These are phyloP conservation scores for Myocastor coypus DNA, from an alignment of 2,113 vertebrate species.

Conservation along the genomic window DNA sequence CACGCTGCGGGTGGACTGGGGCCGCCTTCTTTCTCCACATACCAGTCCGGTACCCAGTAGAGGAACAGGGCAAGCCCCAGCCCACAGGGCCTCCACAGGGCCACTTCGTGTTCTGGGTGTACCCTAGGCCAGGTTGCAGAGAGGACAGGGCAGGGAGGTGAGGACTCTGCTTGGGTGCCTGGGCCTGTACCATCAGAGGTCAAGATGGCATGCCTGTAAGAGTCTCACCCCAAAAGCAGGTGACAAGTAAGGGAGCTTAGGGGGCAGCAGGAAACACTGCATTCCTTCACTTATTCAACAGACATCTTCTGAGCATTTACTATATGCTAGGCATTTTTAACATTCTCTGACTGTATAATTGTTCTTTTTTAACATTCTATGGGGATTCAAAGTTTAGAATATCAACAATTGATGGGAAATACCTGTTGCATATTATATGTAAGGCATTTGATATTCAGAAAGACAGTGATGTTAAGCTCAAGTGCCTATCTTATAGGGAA, in stretches of 20 bases:
- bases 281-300: neutral
- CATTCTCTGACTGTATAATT: too few species aligned
- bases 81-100: too few species aligned
- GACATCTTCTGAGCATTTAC: neutral
- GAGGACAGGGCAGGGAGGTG: neutral
- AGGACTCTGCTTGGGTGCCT: neutral
- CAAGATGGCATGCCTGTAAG: neutral
- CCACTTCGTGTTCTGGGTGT: too few species aligned
- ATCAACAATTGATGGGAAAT: too few species aligned
- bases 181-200: neutral
- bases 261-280: neutral
- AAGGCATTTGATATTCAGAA: too few species aligned
- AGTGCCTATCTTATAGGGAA: too few species aligned
- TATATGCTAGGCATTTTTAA: neutral
- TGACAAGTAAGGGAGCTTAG: neutral
- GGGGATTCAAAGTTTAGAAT: too few species aligned
- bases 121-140: neutral
- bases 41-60: neutral
- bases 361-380: too few species aligned
- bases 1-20: neutral
- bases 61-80: neutral
- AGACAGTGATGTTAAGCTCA: too few species aligned
- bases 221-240: neutral
- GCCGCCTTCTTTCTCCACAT: neutral
- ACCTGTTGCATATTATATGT: too few species aligned